phyloP scores from a whole-genome alignment of 2,888 invertebrate species.

The Rhagonycha lutea region DNA sequence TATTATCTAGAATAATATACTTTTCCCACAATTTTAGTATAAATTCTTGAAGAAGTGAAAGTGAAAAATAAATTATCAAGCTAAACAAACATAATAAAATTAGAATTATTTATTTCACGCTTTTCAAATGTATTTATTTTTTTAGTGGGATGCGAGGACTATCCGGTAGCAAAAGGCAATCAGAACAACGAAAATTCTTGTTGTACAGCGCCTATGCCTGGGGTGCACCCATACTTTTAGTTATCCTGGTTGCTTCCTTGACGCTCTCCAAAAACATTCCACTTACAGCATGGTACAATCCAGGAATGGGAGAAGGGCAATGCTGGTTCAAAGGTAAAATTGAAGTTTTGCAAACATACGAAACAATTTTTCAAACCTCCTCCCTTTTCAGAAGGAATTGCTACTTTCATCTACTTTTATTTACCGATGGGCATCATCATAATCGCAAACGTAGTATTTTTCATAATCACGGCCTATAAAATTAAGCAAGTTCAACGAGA shows the following conservation, averaged over 20 bases:
- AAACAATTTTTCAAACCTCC: neutral
- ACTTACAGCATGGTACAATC: slow-evolving; percentile 59
- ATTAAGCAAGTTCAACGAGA: slow-evolving; percentile 69
- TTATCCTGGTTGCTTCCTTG: slow-evolving; percentile 30
- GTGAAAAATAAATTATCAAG: too few relatives aligned
- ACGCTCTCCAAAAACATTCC: slow-evolving; percentile 55
- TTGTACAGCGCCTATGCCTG: slow-evolving; percentile 71
- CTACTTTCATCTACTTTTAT: slow-evolving; percentile 67
- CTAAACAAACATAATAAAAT: too few relatives aligned
- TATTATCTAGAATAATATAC: neutral
- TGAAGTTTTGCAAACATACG: neutral
- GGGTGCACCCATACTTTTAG: slow-evolving; percentile 62
- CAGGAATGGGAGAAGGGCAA: slow-evolving; percentile 59
- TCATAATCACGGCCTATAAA: slow-evolving; percentile 69
- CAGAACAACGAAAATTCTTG: slow-evolving; percentile 63
- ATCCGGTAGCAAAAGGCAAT: slow-evolving; percentile 40
- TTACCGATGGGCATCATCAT: slow-evolving; percentile 69
- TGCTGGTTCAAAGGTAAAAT: slow-evolving; percentile 65
- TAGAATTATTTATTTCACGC: too few relatives aligned
- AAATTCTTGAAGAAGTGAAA: too few relatives aligned
- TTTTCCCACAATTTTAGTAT: neutral
- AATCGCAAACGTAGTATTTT: slow-evolving; percentile 66
- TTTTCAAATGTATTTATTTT: neutral
- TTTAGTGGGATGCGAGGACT: slow-evolving; percentile 48
- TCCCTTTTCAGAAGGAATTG: slow-evolving; percentile 51